Evolutionary conservation across 2,888 invertebrate species (phyloP).

Genomic region (Ectemnius continuus): DNA sequence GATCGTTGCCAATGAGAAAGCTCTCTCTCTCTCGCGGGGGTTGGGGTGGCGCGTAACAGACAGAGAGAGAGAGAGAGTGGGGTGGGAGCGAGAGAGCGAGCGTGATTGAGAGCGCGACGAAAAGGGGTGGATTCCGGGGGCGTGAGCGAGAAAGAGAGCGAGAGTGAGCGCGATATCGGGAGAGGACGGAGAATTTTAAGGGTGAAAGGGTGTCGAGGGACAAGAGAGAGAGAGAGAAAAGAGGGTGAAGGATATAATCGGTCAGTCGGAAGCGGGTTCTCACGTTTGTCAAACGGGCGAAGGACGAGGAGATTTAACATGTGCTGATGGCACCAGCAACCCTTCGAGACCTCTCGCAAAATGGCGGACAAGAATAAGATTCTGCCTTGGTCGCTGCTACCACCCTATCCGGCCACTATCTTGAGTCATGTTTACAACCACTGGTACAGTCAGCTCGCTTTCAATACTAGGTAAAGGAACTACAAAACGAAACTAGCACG

Average conservation of each 20-base stretch:
- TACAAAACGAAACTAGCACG: slow-evolving; percentile 17
- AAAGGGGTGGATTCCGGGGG: slow-evolving; percentile 6
- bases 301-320: slow-evolving; percentile 47
- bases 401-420: slow-evolving; percentile 73
- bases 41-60: background rate
- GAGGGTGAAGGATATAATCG: slow-evolving; percentile 12
- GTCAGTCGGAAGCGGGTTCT: slow-evolving; percentile 22
- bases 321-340: slow-evolving; percentile 50
- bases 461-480: slow-evolving; percentile 69
- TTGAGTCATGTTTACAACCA: slow-evolving; percentile 67
- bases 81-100: background rate
- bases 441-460: slow-evolving; percentile 75
- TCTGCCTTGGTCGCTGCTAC: slow-evolving; percentile 73
- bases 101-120: background rate
- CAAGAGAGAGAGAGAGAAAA: background rate
- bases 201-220: background rate
- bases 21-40: no score
- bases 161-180: background rate
- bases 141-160: background rate
- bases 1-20: background rate
- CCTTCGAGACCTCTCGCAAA: slow-evolving; percentile 48
- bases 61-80: background rate
- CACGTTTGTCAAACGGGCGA: slow-evolving; percentile 28
- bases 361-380: slow-evolving; percentile 77
- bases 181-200: slow-evolving; percentile 2